phyloP scores from a whole-genome alignment of 2,113 vertebrate species.

The Alexandromys fortis region DNA sequence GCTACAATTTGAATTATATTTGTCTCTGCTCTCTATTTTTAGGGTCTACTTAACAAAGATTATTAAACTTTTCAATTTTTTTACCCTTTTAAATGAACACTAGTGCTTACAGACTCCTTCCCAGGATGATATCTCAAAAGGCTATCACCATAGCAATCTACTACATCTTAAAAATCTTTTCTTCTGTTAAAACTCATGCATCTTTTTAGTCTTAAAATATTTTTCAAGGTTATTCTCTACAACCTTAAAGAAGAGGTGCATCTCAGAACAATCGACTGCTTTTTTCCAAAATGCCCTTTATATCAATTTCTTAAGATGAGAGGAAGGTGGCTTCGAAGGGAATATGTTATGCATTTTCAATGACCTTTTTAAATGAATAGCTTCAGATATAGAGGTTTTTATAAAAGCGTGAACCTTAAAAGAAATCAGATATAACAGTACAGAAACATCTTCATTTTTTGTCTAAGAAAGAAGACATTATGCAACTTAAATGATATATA shows the following conservation, averaged over 20 bases:
- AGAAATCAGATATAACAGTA: background rate
- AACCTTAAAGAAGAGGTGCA: background rate
- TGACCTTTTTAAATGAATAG: background rate
- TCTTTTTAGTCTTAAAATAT: constrained; percentile 50
- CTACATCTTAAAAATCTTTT: constrained; percentile 43
- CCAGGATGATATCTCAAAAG: background rate
- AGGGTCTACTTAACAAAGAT: background rate
- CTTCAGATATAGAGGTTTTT: background rate
- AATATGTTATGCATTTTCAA: background rate
- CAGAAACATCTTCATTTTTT: background rate
- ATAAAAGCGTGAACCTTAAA: background rate
- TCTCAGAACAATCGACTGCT: constrained; percentile 28
- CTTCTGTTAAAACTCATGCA: constrained; percentile 31
- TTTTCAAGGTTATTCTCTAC: constrained; percentile 14
- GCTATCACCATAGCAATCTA: constrained; percentile 42
- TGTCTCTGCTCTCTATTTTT: constrained; percentile 8
- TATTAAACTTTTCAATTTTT: constrained; percentile 40
- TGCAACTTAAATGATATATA: rapidly evolving
- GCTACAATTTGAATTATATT: background rate
- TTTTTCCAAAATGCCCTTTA: background rate
- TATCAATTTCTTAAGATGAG: constrained; percentile 23
- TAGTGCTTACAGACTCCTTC: background rate
- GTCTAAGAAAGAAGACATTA: background rate
- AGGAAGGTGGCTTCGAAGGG: background rate
- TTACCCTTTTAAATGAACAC: constrained; percentile 43